A percentile compares a stretch with the other conserved stretches of the same genome.
These are phyloP conservation scores for Cetoscarus ocellatus DNA, from an alignment of 2,797 vertebrate species.

Conservation along the genomic window DNA sequence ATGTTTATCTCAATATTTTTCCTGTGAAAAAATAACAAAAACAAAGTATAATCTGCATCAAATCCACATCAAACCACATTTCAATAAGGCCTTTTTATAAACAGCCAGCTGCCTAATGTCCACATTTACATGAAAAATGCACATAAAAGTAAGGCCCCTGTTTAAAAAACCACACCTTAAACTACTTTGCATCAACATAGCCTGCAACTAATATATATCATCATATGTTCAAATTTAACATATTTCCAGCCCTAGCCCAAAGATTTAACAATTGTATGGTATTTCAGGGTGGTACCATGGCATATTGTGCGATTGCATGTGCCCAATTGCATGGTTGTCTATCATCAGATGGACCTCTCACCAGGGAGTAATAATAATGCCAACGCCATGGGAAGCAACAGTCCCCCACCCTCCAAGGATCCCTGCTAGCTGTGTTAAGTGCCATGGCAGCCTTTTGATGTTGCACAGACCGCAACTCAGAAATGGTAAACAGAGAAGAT, in stretches of 20 bases:
- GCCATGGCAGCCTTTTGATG: slow-evolving; percentile 85
- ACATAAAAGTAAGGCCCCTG: slow-evolving; percentile 14
- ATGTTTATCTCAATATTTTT: too few relatives aligned
- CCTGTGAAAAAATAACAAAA: too few relatives aligned
- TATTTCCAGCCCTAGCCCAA: too few relatives aligned
- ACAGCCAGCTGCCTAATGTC: too few relatives aligned
- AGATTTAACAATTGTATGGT: slow-evolving; percentile 57
- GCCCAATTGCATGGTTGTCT: slow-evolving; percentile 78
- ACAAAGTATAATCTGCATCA: too few relatives aligned
- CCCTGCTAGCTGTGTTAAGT: slow-evolving; percentile 81
- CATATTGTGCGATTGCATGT: slow-evolving; percentile 63
- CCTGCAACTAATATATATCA: too few relatives aligned
- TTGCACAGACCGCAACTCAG: slow-evolving; percentile 75
- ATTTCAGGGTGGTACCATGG: slow-evolving; percentile 43
- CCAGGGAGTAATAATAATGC: slow-evolving; percentile 74
- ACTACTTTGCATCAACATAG: too few relatives aligned
- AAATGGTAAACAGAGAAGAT: slow-evolving; percentile 85
- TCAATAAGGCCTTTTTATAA: too few relatives aligned
- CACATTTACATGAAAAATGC: too few relatives aligned
- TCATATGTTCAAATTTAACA: too few relatives aligned
- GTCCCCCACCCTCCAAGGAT: slow-evolving; percentile 63
- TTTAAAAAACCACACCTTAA: too few relatives aligned
- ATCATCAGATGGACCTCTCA: slow-evolving; percentile 74
- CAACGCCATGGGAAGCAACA: slow-evolving; percentile 65
- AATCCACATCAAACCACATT: too few relatives aligned